Evolutionary conservation across 2,888 invertebrate species (phyloP), one percentile per base, ranked within the genome.

Genomic region (Dioctria rufipes): DNA sequence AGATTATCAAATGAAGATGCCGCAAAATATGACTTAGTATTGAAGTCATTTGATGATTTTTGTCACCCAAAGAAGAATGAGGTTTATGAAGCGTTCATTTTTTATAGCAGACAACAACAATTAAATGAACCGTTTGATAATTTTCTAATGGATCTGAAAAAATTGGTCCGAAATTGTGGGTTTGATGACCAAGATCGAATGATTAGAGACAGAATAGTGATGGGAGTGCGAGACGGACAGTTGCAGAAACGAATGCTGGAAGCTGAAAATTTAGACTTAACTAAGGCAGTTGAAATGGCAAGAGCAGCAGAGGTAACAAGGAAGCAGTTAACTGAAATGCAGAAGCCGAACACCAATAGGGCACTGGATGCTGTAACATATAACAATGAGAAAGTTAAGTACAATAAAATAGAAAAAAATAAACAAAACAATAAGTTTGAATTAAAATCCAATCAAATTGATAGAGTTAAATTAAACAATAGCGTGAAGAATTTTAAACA

Each of bases 111-210:
- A 4, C 54, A 61, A 2, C 80, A 79, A 63, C 71, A 42, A 43
- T 40, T 54, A 11, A 60, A 46, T 25, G 81, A 81, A 61, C 58
- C 78, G 42, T 80, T n/a, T 81, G 60, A 80, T 42, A 39, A 54
- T 25, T 81, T 79, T 60, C 46, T 81, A 46, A 79, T 75, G 37
- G 79, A 81, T 42, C 37, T 81, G 9, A 80, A 75, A 75, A 79
- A 67, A 39, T 49, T 81, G 4, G 71, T 69, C 2, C 66, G 60
- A 3, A 65, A n/a, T 3, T 81, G 78, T 73, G 78, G 71, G 8
- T 81, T 65, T 25, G 40, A 9, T 39, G 80, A 65, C 13, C 39
- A 65, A 75, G 51, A 75, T 54, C n/a, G 49, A 5, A 78, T 80
- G 78, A 49, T 81, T 11, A 40, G 81, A 25, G 77, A 78, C 13